Conservation (phyloP, 2,888 invertebrate genomes). For the Amiota communis region DNA sequence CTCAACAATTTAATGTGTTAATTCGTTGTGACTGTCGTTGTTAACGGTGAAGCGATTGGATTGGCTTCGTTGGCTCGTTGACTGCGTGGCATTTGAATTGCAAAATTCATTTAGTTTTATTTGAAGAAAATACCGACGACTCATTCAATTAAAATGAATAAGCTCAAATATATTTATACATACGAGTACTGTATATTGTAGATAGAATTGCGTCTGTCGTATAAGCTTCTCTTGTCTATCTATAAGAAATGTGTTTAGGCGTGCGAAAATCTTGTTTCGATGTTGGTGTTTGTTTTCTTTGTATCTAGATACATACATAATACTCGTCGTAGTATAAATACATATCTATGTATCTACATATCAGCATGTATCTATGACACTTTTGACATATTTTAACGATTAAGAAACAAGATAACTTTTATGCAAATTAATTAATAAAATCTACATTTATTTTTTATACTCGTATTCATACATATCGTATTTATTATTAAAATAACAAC, state of each 20-base stretch:
- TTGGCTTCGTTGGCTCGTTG: constrained; percentile 11
- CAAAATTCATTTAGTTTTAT: constrained; percentile 2
- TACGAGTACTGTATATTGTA: too few relatives aligned
- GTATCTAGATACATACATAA: neutral
- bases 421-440: constrained; percentile 25
- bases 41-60: neutral
- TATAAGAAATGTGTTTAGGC: too few relatives aligned
- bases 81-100: constrained; percentile 26
- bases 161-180: too few relatives aligned
- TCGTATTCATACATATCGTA: too few relatives aligned
- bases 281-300: constrained; percentile 8
- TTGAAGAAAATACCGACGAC: constrained; percentile 11
- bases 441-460: constrained; percentile 5
- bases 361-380: constrained; percentile 9
- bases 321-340: too few relatives aligned
- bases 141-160: constrained; percentile 17
- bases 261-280: too few relatives aligned
- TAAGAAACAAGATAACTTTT: constrained; percentile 24
- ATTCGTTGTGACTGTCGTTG: neutral
- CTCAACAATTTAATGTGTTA: constrained; percentile 1
- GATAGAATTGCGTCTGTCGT: too few relatives aligned
- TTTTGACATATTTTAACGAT: constrained; percentile 26
- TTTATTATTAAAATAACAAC: too few relatives aligned
- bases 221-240: too few relatives aligned
- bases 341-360: too few relatives aligned